phyloP scores from a whole-genome alignment of 1,140 invertebrate genomes.

The Musca domestica region DNA sequence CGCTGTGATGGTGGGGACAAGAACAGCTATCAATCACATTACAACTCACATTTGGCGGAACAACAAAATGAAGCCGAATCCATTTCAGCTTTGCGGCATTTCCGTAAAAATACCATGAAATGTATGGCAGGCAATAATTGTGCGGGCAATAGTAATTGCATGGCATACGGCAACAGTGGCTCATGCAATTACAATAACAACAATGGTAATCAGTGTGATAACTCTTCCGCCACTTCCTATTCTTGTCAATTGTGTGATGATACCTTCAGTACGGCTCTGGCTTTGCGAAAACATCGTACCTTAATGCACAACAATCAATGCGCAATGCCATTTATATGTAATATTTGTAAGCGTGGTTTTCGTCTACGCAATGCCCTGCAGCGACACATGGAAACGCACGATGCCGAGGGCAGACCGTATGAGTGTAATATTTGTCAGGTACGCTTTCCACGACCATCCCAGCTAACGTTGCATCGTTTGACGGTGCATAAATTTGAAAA shows the following conservation, averaged over 20 bases:
- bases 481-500: constrained; percentile 48
- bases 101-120: constrained; percentile 30
- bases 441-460: constrained; percentile 45
- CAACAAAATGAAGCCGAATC: constrained; percentile 51
- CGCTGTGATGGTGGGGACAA: background rate
- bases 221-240: no score
- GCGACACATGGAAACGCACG: constrained; percentile 50
- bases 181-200: constrained; percentile 33
- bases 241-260: constrained; percentile 41
- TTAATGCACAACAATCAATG: constrained; percentile 43
- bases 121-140: no score
- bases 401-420: constrained; percentile 44
- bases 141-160: background rate
- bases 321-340: constrained; percentile 35
- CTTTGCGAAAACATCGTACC: constrained; percentile 46
- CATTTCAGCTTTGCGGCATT: constrained; percentile 45
- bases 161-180: background rate
- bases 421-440: constrained; percentile 47
- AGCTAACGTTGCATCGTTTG: constrained; percentile 46
- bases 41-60: constrained; percentile 44
- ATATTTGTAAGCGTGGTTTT: constrained; percentile 47
- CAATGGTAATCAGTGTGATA: constrained; percentile 29
- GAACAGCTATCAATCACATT: constrained; percentile 22
- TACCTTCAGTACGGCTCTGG: constrained; percentile 43
- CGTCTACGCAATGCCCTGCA: constrained; percentile 47